These are phyloP conservation scores for Kryptolebias ocellatus DNA, from an alignment of 2,797 vertebrate species.

Conservation along the genomic window DNA sequence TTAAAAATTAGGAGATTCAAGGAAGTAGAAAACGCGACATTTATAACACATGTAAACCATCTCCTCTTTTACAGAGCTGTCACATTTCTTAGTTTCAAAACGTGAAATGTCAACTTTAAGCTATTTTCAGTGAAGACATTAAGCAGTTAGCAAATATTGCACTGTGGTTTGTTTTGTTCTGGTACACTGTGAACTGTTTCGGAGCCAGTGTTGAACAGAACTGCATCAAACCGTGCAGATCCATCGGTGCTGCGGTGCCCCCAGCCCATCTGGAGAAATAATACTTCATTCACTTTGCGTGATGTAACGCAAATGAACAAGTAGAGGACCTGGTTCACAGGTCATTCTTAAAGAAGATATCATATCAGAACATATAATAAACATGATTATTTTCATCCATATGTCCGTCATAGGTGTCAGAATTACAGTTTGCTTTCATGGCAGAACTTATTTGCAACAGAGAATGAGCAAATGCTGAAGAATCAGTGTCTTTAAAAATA, in stretches of 20 bases:
- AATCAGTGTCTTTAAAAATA: neutral
- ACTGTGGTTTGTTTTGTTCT: neutral
- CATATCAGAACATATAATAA: neutral
- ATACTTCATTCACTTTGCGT: conserved; percentile 21
- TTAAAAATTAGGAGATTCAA: too few relatives aligned
- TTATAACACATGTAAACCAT: too few relatives aligned
- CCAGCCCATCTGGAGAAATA: conserved; percentile 13
- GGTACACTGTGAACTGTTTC: neutral
- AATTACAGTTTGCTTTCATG: neutral
- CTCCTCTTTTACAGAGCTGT: too few relatives aligned
- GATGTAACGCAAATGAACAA: conserved; percentile 18
- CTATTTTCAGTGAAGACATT: too few relatives aligned
- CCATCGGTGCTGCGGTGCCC: neutral
- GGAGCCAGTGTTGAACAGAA: neutral
- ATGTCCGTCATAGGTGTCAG: neutral
- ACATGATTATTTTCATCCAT: neutral
- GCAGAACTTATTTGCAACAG: neutral
- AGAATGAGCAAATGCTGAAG: conserved; percentile 1
- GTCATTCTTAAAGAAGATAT: too few relatives aligned
- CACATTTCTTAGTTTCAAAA: too few relatives aligned
- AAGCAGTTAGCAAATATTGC: neutral
- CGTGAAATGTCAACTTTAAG: too few relatives aligned
- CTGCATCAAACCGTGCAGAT: neutral
- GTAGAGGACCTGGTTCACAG: conserved; percentile 10
- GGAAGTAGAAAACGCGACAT: too few relatives aligned